These are phyloP conservation scores for Argyrosomus regius DNA, from an alignment of 2,797 vertebrate species.

Conservation along the genomic window DNA sequence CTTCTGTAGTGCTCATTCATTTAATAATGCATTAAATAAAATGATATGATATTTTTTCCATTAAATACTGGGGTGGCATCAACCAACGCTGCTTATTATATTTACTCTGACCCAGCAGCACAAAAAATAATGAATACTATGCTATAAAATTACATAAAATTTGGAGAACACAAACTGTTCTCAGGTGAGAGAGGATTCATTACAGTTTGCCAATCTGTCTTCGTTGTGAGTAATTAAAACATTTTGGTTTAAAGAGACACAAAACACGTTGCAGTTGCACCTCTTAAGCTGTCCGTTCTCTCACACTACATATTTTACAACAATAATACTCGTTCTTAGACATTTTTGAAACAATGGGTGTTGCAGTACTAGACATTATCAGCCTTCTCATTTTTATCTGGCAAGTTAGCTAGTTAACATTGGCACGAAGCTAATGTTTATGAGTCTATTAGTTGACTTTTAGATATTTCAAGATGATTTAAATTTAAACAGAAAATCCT, in stretches of 20 bases:
- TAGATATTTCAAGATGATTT: neutral
- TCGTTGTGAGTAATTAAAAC: neutral
- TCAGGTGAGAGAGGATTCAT: neutral
- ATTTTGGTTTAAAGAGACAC: neutral
- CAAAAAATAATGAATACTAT: neutral
- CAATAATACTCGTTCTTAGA: neutral
- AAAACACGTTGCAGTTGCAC: neutral
- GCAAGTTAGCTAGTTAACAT: neutral
- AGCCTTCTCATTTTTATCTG: neutral
- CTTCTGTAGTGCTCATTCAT: constrained; percentile 24
- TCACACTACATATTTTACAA: neutral
- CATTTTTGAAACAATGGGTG: neutral
- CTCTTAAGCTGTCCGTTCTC: neutral
- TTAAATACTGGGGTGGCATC: neutral
- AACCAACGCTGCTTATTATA: neutral
- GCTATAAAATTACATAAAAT: neutral
- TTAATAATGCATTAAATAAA: constrained; percentile 29
- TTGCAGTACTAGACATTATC: neutral
- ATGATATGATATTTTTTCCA: constrained; percentile 2
- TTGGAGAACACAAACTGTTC: neutral
- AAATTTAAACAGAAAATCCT: neutral
- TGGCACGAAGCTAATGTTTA: neutral
- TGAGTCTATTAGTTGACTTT: neutral
- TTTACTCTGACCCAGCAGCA: neutral
- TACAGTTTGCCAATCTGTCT: neutral